Conservation (phyloP, 1,140 invertebrate genomes). For the Drosophila guanche region DNA sequence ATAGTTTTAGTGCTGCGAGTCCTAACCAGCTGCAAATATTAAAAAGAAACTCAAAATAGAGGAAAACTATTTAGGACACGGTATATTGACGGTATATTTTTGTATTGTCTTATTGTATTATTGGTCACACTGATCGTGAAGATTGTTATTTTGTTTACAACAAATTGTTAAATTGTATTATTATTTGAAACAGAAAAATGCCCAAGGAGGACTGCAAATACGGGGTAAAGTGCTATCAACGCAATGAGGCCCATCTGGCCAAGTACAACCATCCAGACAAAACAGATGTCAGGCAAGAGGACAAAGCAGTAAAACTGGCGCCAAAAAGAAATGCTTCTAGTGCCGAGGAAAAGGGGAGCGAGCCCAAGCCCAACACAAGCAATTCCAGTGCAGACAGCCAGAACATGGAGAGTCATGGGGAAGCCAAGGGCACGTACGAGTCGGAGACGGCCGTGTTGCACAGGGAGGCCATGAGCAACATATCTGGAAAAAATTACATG, state of each 20-base stretch:
- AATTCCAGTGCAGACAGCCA: constrained; percentile 16
- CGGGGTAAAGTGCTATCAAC: constrained; percentile 92
- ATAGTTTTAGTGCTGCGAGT: no score
- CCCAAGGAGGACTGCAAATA: constrained; percentile 88
- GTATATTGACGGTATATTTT: no score
- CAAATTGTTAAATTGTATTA: constrained; percentile 16
- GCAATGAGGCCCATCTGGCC: constrained; percentile 90
- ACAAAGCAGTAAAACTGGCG: constrained; percentile 52
- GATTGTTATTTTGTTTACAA: constrained; percentile 18
- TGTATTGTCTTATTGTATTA: no score
- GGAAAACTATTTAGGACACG: no score
- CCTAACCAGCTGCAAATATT: no score
- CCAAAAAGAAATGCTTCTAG: constrained; percentile 62
- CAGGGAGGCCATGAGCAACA: constrained; percentile 71
- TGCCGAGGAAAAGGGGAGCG: constrained; percentile 11
- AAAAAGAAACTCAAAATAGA: no score
- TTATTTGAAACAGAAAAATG: constrained; percentile 46
- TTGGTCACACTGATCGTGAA: not conserved
- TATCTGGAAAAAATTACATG: constrained; percentile 76
- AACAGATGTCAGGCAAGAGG: constrained; percentile 13
- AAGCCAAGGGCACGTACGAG: constrained; percentile 39
- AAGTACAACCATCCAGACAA: constrained; percentile 90
- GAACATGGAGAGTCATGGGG: constrained; percentile 22
- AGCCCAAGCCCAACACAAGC: constrained; percentile 21
- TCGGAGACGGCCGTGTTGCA: constrained; percentile 61